Evolutionary conservation across 2,113 vertebrate genomes (phyloP), one percentile per base, ranked within the genome.

Genomic region (Cyanoramphus novaezelandiae): DNA sequence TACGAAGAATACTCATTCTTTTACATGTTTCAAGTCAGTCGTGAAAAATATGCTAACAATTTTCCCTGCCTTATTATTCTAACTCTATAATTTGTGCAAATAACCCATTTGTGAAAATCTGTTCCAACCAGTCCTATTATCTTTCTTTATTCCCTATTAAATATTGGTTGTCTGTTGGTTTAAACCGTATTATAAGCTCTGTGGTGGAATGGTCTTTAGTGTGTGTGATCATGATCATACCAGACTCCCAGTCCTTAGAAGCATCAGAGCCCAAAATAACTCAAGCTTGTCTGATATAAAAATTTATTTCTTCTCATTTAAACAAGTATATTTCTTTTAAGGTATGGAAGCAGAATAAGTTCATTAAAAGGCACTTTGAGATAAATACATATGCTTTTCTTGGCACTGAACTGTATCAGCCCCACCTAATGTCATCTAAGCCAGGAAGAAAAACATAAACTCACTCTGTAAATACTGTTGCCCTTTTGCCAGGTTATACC

Each of bases 401-500:
- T 88, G 82, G n/a, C 94, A 89, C 11, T 63, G 41, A 79, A 55
- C 7, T 35, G 16, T 78, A 4, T 27, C 39, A 65, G 80, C 84
- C 33, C 60, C 60, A 82, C 65, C 52, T 86, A 75, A 65, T 31
- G 55, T 64, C 90, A 87, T 27, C 46, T 46, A 75, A 93, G 16
- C 43, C 74, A 93, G 77, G 60, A 85, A 82, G 82, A 28, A 86
- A 94, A 92, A 83, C 46, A 72, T 77, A 92, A 94, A 88, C n/a
- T 88, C 49, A 44, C 23, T 90, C 37, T 83, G 64, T 78, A 93
- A 96, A 93, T 81, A 92, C 28, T 83, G 14, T 72, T 87, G 39
- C 29, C 52, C 27, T 93, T 88, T 86, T 90, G 43, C 60, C 81
- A 91, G 69, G 43, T 84, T 85, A 35, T 85, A 90, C 74, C 55